Base-by-base conservation (phyloP, 2,113 vertebrate species). In the Columba livia region DNA sequence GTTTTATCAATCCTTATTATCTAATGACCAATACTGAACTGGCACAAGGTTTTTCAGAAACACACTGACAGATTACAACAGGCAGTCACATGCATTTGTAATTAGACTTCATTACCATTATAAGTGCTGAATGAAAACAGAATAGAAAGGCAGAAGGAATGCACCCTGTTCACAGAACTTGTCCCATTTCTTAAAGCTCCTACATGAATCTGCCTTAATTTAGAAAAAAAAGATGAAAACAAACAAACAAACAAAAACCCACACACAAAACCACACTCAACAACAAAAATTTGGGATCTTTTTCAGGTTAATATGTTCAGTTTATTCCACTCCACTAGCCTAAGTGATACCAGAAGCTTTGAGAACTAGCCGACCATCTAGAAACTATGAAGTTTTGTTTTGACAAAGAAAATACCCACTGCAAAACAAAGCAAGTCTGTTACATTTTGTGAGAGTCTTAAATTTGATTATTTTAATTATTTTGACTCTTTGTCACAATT, bases 1-100 rank as follows among this genome's bases (percentile, higher is more conserved):
- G 64, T 98, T 99, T 98, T 98, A 98, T 98, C 98, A 98, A 98
- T 98, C 97, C 98, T 98, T 98, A 98, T 98, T 98, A 98, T 98
- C 98, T 99, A 98, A 98, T 98, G 98, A 98, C 97, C 97, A 97
- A 98, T 97, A 98, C 94, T 85, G 97, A 97, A 96, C 95, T 88
- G 97, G 98, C 97, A 91, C 78, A 97, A 96, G 96, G 96, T 97
- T 98, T 98, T 97, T 98, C 97, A 96, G 96, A 97, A 96, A 93
- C 95, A 91, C 89, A 77, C 93, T 97, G 98, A 97, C 97, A 96
- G 97, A 97, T 97, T 97, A 96, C 97, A 96, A 95, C 85, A 94
- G 97, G 97, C 96, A 93, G 96, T 96, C 97, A 97, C 97, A 98
- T 98, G 97, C 98, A 99, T 99, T 98, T 99, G 98, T 99, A 98